Percentiles rank a stretch among this genome's conserved stretches.
These are phyloP conservation scores for Ctena decussata DNA, from an alignment of 2,888 invertebrate genomes.

Conservation along the genomic window DNA sequence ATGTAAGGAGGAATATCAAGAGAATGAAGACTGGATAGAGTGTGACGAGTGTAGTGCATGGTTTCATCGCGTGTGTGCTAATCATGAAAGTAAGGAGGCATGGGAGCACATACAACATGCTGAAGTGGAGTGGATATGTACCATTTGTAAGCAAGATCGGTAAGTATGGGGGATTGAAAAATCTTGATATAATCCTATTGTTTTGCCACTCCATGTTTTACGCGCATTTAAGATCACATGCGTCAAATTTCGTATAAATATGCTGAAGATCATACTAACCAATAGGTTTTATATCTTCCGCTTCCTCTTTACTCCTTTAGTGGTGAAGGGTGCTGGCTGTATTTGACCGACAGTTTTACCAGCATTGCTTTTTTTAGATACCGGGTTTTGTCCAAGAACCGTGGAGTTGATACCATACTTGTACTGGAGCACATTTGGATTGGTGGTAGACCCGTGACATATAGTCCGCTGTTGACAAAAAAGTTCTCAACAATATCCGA, in stretches of 20 bases:
- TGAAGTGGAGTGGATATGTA: neutral
- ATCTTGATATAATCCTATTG: no score
- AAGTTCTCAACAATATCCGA: constrained; percentile 21
- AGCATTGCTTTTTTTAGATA: constrained; percentile 57
- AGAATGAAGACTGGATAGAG: neutral
- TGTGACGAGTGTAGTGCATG: neutral
- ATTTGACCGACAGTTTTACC: neutral
- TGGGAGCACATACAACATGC: neutral
- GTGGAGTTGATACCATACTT: constrained; percentile 56
- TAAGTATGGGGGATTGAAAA: no score
- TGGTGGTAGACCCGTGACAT: constrained; percentile 41
- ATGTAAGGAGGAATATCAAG: neutral
- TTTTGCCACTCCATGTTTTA: no score
- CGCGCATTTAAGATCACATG: no score
- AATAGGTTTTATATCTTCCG: neutral
- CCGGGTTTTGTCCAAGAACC: constrained; percentile 47
- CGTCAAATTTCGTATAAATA: no score
- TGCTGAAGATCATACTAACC: no score
- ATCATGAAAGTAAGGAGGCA: neutral
- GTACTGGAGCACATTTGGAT: constrained; percentile 43
- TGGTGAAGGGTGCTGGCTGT: neutral
- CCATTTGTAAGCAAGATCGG: no score
- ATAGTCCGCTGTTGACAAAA: constrained; percentile 20
- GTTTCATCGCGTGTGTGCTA: neutral
- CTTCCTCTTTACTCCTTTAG: neutral